A percentile compares a stretch with the other conserved stretches of the same genome.
Evolutionary conservation across 1,140 invertebrate genomes (phyloP).

Genomic region (Oryctes rhinoceros): DNA sequence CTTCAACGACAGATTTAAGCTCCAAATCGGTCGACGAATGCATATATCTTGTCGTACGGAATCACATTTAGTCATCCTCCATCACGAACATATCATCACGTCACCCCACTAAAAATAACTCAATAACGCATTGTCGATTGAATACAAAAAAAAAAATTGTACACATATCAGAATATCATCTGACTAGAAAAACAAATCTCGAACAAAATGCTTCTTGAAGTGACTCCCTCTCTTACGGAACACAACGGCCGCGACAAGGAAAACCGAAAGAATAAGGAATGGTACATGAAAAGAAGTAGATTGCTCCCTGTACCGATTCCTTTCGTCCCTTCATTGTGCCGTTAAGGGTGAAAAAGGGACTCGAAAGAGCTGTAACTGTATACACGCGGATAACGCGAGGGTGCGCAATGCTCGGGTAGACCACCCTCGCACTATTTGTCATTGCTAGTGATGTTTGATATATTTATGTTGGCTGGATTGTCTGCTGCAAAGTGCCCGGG

Average conservation of each 20-base stretch:
- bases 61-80: not conserved
- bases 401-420: conserved; percentile 31
- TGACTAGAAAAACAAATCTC: conserved; percentile 53
- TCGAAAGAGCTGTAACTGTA: conserved; percentile 40
- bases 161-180: conserved; percentile 56
- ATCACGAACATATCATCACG: not conserved
- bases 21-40: not conserved
- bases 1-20: conserved; percentile 21
- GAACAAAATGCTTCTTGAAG: conserved; percentile 45
- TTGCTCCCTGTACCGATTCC: not conserved
- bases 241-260: not conserved
- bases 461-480: conserved; percentile 58
- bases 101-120: conserved; percentile 37
- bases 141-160: conserved; percentile 50
- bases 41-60: not conserved
- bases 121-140: conserved; percentile 38
- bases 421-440: conserved; percentile 56
- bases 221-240: conserved; percentile 2
- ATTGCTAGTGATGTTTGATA: conserved; percentile 58
- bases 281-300: conserved; percentile 20
- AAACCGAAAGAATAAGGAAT: conserved; percentile 38
- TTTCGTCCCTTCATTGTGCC: not conserved
- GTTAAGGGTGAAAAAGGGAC: conserved; percentile 18
- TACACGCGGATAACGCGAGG: conserved; percentile 27
- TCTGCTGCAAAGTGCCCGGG: conserved; percentile 54